Base-by-base conservation (phyloP, 2,113 vertebrate species). In the Gallinago paraguaiae region DNA sequence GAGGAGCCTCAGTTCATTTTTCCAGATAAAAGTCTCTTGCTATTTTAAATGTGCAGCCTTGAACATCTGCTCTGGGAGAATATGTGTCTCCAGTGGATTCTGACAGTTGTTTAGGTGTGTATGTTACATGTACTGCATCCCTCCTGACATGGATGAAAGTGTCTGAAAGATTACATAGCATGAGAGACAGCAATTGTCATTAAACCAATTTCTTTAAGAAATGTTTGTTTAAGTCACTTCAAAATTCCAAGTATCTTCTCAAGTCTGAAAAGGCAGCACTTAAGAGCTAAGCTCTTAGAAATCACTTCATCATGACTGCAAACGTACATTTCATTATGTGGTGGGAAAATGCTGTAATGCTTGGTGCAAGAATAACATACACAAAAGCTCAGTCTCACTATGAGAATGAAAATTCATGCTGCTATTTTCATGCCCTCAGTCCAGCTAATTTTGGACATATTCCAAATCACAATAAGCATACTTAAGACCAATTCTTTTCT, bases 161-260 rank as follows among this genome's bases (percentile, higher is more conserved):
- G 9, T 23, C 20, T 75, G 51, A 89, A 64, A 8, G 7, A 67
- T 51, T 39, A 57, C 17, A 17, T 17, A n/a, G n/a, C 8, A 72
- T 22, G 16, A 79, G 39, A 76, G 45, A 17, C 7, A 50, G 45
- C 2, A 89, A 70, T 11, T 82, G 17, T 41, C 27, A 28, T 78
- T 48, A 51, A 82, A 68, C 19, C 50, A 50, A 80, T 72, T 85
- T 80, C 15, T 85, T 61, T 50, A 79, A 85, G 53, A 82, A 95
- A 76, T 59, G 15, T 82, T 94, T 93, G 37, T 60, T 78, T 71
- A 87, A 95, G n/a, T 57, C 35, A 79, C 45, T 82, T 95, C 74
- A 91, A 72, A 92, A 89, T 53, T 91, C 48, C 46, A 33, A 82
- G 24, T 79, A n/a, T 31, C 68, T 85, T 63, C 57, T 90, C 24